These are phyloP conservation scores for Erinaceus europaeus DNA, from an alignment of 2,113 vertebrate genomes.

Conservation along the genomic window DNA sequence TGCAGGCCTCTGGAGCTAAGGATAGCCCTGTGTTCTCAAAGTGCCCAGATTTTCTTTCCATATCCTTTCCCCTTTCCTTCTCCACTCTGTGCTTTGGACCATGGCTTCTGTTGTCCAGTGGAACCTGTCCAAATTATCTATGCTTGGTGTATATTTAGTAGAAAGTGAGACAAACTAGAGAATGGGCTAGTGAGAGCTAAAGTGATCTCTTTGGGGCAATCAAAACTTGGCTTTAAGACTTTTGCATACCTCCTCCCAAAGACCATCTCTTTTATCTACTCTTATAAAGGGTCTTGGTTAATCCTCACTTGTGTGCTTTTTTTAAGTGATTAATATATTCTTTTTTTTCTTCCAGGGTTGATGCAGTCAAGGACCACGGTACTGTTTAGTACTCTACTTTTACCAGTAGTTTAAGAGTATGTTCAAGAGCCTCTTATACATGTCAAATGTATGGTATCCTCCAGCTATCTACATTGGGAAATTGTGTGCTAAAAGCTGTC, in stretches of 20 bases:
- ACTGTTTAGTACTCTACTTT: conserved; percentile 34
- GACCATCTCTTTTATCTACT: conserved; percentile 46
- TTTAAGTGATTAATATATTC: conserved; percentile 43
- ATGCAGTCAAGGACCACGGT: conserved; percentile 46
- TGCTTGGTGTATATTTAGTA: neutral
- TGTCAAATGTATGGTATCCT: neutral
- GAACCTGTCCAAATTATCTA: conserved; percentile 59
- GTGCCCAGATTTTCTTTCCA: conserved; percentile 65
- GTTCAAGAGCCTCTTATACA: neutral
- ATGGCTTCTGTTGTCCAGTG: conserved; percentile 65
- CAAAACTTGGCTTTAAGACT: conserved; percentile 62
- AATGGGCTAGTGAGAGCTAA: neutral
- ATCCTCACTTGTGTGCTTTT: conserved; percentile 59
- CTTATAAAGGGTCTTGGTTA: conserved; percentile 54
- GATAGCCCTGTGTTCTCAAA: conserved; percentile 21
- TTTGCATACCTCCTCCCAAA: neutral
- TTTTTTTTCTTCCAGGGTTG: conserved; percentile 51
- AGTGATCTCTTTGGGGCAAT: conserved; percentile 25
- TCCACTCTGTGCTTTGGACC: conserved; percentile 46
- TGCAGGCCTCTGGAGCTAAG: conserved; percentile 96
- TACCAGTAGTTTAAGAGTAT: neutral
- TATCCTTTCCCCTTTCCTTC: conserved; percentile 15
- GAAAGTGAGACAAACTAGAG: neutral
- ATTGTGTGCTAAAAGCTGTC: neutral
- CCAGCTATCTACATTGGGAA: no score